Conservation (phyloP, 2,797 vertebrate genomes). For the Hypotaenidia philippensis region DNA sequence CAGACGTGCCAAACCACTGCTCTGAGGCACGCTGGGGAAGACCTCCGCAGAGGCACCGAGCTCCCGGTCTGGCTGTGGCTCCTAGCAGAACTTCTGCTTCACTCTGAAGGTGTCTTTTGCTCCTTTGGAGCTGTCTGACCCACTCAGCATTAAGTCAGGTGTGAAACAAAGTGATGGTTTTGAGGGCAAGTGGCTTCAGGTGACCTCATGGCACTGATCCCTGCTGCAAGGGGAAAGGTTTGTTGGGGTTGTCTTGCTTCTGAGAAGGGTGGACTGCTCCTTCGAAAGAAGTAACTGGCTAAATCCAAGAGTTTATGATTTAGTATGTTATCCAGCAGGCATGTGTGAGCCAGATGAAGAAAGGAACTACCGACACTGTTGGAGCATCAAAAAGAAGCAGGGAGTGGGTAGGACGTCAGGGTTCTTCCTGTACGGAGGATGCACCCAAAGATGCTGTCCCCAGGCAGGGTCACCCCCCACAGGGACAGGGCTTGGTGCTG, state of each 20-base stretch:
- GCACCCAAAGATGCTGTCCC: background rate
- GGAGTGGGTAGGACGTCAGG: background rate
- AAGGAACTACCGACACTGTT: background rate
- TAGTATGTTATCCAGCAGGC: background rate
- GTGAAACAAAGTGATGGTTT: background rate
- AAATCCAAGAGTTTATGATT: background rate
- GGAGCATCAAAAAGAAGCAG: background rate
- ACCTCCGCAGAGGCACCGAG: rapidly evolving
- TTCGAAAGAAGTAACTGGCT: background rate
- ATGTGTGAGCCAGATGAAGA: background rate
- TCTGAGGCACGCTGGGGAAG: background rate
- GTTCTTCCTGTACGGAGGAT: background rate
- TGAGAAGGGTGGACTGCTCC: background rate
- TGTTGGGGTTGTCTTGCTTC: background rate
- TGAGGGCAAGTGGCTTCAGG: background rate
- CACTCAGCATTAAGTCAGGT: background rate
- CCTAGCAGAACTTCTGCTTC: background rate
- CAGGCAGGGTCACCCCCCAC: rapidly evolving
- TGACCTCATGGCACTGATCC: background rate
- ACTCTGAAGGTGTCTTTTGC: background rate
- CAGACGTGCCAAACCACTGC: background rate
- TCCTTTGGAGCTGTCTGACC: background rate
- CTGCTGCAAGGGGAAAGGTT: background rate
- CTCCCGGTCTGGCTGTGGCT: background rate
- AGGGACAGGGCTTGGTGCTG: background rate